Evolutionary conservation across 2,113 vertebrate genomes (phyloP), one percentile per base, ranked within the genome.

Genomic region (Stomatorhinus ivindoensis): DNA sequence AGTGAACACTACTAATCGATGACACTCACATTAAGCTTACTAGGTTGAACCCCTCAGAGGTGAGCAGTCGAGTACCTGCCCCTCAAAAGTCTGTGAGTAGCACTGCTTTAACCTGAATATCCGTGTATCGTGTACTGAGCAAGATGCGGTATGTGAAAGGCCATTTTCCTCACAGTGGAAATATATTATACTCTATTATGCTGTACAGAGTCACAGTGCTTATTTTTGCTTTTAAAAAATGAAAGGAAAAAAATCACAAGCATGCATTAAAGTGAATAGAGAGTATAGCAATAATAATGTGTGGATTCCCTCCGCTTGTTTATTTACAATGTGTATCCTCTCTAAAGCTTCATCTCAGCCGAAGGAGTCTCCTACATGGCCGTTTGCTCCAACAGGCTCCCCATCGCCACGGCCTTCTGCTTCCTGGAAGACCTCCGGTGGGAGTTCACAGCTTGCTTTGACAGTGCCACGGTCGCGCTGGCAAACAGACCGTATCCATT

Each of bases 371-470:
- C 97, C 94, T 99, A 97, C 95, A 94, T 98, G 97, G 96, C 94
- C 3, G 97, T 99, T 95, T 99, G 97, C 92, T 95, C 96, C 92
- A 94, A 90, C 92, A 96, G 89, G 92, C 97, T 96, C 91, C 97
- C 98, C 0, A 94, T 95, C 6, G 93, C 97, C 93, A 96, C 97
- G 94, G 98, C 97, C 53, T 99, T 99, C 95, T 98, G 97, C 95
- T 99, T 99, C 94, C 93, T 99, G 92, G 98, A 99, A 91, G 97
- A 98, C 90, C 93, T 99, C 89, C 96, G 95, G 80, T 98, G 97
- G 97, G 96, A 97, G 92, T 99, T 99, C 95, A 94, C 95, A n/a
- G 94, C 97, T 88, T 96, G 97, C 91, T 97, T 97, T 8, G 95
- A 96, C 88, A 92, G 91, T 55, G 92, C 95, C 21, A 94, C 94